Evolutionary conservation across 2,888 invertebrate species (phyloP).

Genomic region (Aphodius sticticus): DNA sequence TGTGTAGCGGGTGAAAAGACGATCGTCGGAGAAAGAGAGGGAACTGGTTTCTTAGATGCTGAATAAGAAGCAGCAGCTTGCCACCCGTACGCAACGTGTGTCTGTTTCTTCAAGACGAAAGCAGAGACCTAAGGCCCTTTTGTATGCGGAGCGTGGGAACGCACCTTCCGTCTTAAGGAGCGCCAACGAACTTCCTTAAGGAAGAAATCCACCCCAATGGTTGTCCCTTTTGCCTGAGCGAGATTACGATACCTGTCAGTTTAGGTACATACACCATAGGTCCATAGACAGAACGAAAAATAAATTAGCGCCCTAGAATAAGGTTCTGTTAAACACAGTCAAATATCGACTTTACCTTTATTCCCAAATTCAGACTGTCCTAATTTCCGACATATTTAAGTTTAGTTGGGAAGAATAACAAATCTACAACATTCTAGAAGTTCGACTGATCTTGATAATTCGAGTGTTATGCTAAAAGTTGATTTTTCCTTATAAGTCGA

Average conservation of each 20-base stretch:
- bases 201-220: constrained; percentile 12
- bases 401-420: no score
- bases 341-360: neutral
- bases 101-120: constrained; percentile 15
- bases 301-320: neutral
- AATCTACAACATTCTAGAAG: no score
- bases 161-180: constrained; percentile 24
- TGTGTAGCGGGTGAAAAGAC: constrained; percentile 22
- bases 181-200: constrained; percentile 26
- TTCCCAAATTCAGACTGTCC: no score
- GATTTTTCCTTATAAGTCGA: no score
- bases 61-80: neutral
- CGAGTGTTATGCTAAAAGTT: no score
- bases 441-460: no score
- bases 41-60: constrained; percentile 12
- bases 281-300: neutral
- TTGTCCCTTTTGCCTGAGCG: neutral
- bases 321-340: neutral
- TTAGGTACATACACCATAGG: neutral
- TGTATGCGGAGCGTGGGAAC: constrained; percentile 22
- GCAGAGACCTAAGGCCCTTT: constrained; percentile 7
- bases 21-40: neutral
- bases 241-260: neutral
- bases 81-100: constrained; percentile 18
- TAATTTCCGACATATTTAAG: no score